These are phyloP conservation scores for Dioctria linearis DNA, from an alignment of 2,888 invertebrate species.

Conservation along the genomic window DNA sequence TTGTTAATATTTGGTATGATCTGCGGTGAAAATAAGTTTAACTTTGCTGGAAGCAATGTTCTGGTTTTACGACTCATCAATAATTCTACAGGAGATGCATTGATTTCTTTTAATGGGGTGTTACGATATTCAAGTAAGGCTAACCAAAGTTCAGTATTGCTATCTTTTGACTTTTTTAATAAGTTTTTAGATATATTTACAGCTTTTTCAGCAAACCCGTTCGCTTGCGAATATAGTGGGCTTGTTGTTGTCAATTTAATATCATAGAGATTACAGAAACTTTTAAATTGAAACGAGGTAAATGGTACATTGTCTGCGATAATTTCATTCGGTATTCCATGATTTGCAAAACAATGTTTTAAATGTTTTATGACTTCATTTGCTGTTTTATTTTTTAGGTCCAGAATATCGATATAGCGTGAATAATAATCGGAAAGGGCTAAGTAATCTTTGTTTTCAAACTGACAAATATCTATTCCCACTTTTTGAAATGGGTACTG, in stretches of 20 bases:
- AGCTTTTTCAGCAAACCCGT: constrained; percentile 55
- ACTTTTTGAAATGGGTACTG: constrained; percentile 58
- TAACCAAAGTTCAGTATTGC: neutral
- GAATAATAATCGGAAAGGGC: constrained; percentile 60
- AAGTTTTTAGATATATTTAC: constrained; percentile 37
- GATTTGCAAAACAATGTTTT: constrained; percentile 31
- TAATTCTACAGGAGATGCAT: constrained; percentile 7
- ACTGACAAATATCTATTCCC: constrained; percentile 61
- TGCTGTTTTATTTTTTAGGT: constrained; percentile 1
- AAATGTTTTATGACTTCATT: neutral
- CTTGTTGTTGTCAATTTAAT: constrained; percentile 58
- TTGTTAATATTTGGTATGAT: neutral
- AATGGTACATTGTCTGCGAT: constrained; percentile 61
- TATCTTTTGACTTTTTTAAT: neutral
- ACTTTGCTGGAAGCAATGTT: constrained; percentile 21
- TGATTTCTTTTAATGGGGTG: neutral
- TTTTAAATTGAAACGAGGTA: constrained; percentile 58
- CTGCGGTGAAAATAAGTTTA: neutral
- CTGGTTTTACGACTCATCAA: neutral
- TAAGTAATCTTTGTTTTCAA: constrained; percentile 56
- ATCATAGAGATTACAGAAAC: constrained; percentile 59
- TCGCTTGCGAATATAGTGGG: constrained; percentile 60
- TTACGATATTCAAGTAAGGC: constrained; percentile 31
- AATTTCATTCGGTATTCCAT: constrained; percentile 59
- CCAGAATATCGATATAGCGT: constrained; percentile 57